Evolutionary conservation across 2,113 vertebrate genomes (phyloP), one percentile per base, ranked within the genome.

Genomic region (Terrapene triunguis): DNA sequence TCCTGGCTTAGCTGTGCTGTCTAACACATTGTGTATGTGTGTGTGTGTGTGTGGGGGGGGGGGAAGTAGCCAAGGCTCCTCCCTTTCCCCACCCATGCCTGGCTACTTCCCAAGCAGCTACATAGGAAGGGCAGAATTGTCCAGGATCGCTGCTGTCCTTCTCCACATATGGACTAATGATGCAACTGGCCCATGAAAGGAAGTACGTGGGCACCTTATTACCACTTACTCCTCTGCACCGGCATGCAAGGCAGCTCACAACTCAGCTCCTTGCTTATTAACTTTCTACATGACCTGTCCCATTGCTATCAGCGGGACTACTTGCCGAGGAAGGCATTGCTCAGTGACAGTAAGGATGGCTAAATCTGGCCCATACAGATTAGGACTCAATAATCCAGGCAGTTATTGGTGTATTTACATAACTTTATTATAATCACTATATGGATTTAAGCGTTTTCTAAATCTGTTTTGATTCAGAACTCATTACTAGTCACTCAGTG

Each of bases 1-100:
- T 29, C 5, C 24, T 24, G 76, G 4, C 3, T n/a, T 32, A 62
- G 5, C 0, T 0, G 17, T 0, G 0, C 0, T 0, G 85, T 38
- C 48, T 81, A 76, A 5, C 17, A 12, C 55, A 57, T 11, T 25
- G 25, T 10, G 38, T 29, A 47, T 0, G 0, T 5, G 81, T 22
- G n/a, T 47, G 10, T 65, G 69, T 22, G 51, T 47, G 5, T 1
- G 1, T 55, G 24, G 69, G 53, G 47, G 24, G 10, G 22, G 13
- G 59, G 22, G 62, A 51, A 57, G 35, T 17, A 50, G 55, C 13
- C 29, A 74, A 55, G 57, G 27, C 55, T 48, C 55, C 48, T 14
- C 47, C 47, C 8, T 42, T 76, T 35, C 84, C 85, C 4, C 42
- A 29, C 1, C 22, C 42, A 62, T 13, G 29, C 29, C 59, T 32